Conservation (phyloP, 2,797 vertebrate genomes). For the Hyperoplus lanceolatus region DNA sequence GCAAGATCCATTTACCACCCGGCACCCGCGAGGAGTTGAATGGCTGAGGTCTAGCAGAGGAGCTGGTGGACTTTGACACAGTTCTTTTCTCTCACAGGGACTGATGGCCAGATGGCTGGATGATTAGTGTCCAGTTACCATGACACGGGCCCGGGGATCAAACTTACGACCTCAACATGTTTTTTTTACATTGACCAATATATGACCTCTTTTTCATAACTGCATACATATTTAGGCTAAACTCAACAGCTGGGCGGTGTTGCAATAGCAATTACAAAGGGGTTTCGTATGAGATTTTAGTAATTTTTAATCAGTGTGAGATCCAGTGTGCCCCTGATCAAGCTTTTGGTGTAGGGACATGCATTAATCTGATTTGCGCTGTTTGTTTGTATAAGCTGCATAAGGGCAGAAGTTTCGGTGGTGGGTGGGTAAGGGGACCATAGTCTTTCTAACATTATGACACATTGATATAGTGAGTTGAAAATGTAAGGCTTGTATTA, state of each 20-base stretch:
- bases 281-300: background rate
- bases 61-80: conserved; percentile 3
- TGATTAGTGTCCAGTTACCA: conserved; percentile 22
- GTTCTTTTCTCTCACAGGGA: conserved; percentile 1
- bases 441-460: conserved; percentile 7
- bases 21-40: conserved; percentile 28
- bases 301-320: background rate
- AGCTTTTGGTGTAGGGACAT: background rate
- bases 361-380: no score
- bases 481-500: conserved; percentile 4
- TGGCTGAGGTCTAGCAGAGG: conserved; percentile 5
- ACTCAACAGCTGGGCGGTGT: background rate
- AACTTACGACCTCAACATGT: conserved; percentile 21
- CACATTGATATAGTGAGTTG: conserved; percentile 3
- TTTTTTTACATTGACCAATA: conserved; percentile 1
- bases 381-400: no score
- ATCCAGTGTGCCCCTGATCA: conserved; percentile 11
- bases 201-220: background rate
- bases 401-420: background rate
- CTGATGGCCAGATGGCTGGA: conserved; percentile 23
- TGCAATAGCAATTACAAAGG: background rate
- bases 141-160: background rate
- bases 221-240: conserved; percentile 1
- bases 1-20: background rate
- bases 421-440: background rate